Conservation (phyloP, 2,888 invertebrate species). For the Cephus runcator region DNA sequence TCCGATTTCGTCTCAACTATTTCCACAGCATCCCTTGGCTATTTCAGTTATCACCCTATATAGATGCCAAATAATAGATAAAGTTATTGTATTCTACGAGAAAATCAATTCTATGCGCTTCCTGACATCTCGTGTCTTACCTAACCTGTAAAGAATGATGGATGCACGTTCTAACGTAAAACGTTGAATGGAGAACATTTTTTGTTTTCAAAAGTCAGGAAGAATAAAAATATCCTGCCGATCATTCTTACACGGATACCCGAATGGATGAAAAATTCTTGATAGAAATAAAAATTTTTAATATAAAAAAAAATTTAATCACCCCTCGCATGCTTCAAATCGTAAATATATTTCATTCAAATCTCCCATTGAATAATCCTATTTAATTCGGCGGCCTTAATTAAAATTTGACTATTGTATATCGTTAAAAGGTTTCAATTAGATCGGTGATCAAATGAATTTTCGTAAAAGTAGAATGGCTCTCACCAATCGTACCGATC, state of each 20-base stretch:
- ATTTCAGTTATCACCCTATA: conserved; percentile 26
- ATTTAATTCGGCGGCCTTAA: not conserved
- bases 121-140: conserved; percentile 14
- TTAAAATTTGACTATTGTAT: not conserved
- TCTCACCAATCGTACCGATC: not conserved
- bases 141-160: not conserved
- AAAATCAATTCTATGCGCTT: conserved; percentile 31
- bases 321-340: not conserved
- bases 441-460: not conserved
- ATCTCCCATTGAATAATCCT: not conserved
- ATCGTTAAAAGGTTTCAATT: not conserved
- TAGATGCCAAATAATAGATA: conserved; percentile 39
- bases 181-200: not conserved
- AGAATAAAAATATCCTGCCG: not conserved
- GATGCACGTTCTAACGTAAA: not conserved
- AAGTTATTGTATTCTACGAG: conserved; percentile 32
- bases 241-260: not conserved
- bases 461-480: not conserved
- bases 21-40: conserved; percentile 1
- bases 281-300: not conserved
- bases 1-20: not conserved
- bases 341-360: not conserved
- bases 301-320: not conserved
- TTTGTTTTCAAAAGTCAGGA: not conserved
- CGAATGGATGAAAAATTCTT: too few relatives aligned